These are phyloP conservation scores for Heteromyza rotundicornis DNA, from an alignment of 2,888 invertebrate genomes.

Conservation along the genomic window DNA sequence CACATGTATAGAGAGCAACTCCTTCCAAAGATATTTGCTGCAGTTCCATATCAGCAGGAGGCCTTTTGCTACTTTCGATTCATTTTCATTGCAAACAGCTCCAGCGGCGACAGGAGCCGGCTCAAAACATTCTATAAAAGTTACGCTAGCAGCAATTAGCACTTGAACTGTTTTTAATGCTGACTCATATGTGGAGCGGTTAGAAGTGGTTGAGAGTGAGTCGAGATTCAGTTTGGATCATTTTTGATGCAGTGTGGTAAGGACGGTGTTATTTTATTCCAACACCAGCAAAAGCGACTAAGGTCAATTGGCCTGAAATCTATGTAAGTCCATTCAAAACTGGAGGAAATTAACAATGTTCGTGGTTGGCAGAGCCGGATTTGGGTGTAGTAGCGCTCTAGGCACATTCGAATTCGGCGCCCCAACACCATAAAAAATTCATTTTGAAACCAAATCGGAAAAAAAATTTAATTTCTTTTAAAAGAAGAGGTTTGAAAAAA, in stretches of 20 bases:
- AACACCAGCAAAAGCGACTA: too few species aligned
- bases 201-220: background rate
- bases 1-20: constrained; percentile 27
- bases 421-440: too few species aligned
- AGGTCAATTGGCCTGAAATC: constrained; percentile 5
- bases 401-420: too few species aligned
- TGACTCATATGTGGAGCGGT: background rate
- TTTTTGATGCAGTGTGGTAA: too few species aligned
- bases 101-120: background rate
- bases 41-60: constrained; percentile 9
- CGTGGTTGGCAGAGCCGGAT: background rate
- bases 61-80: background rate
- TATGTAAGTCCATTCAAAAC: background rate
- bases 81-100: background rate
- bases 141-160: constrained; percentile 11
- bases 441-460: too few species aligned
- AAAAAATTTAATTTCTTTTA: too few species aligned
- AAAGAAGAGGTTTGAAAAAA: too few species aligned
- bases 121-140: background rate
- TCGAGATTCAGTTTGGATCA: too few species aligned
- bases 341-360: background rate
- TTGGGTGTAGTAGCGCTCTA: too few species aligned
- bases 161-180: constrained; percentile 8
- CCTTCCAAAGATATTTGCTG: too few species aligned
- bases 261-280: too few species aligned